A percentile compares a stretch with the other conserved stretches of the same genome.
Conservation (phyloP, 2,113 vertebrate species). For the Forbesichthys papilliferus region DNA sequence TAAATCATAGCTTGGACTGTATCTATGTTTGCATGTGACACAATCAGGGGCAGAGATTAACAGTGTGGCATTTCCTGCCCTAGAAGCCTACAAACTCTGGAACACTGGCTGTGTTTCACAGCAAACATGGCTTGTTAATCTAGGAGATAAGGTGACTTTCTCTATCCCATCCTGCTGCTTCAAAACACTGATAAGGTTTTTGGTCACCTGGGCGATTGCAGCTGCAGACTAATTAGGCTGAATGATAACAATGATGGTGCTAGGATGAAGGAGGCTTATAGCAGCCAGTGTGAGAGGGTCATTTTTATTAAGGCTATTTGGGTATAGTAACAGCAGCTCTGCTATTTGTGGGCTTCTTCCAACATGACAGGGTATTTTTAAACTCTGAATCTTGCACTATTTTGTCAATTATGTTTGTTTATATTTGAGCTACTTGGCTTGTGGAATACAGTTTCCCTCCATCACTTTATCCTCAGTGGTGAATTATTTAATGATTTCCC, state of each 20-base stretch:
- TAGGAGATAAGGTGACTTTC: slow-evolving; percentile 49
- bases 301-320: slow-evolving; percentile 5
- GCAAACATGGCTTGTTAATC: slow-evolving; percentile 48
- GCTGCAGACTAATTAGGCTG: slow-evolving; percentile 15
- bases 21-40: slow-evolving; percentile 73
- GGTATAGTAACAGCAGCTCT: slow-evolving; percentile 50
- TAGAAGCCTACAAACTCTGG: slow-evolving; percentile 52
- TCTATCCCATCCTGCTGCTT: slow-evolving; percentile 56
- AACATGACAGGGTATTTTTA: slow-evolving; percentile 67
- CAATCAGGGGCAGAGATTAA: slow-evolving; percentile 58
- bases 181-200: slow-evolving; percentile 53
- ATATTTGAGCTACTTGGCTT: slow-evolving; percentile 59
- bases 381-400: slow-evolving; percentile 58
- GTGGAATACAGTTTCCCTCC: slow-evolving; percentile 48
- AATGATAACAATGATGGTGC: slow-evolving; percentile 37
- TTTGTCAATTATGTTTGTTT: slow-evolving; percentile 73
- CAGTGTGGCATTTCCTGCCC: slow-evolving; percentile 61
- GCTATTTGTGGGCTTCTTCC: slow-evolving; percentile 59
- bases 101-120: slow-evolving; percentile 53
- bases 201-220: slow-evolving; percentile 3
- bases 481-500: slow-evolving; percentile 60
- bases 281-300: slow-evolving; percentile 22
- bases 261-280: slow-evolving; percentile 36
- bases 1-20: slow-evolving; percentile 64
- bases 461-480: slow-evolving; percentile 54